Percentiles rank a stretch among this genome's conserved stretches.
These are phyloP conservation scores for Buphagus erythrorhynchus DNA, from an alignment of 2,797 vertebrate genomes.

Conservation along the genomic window DNA sequence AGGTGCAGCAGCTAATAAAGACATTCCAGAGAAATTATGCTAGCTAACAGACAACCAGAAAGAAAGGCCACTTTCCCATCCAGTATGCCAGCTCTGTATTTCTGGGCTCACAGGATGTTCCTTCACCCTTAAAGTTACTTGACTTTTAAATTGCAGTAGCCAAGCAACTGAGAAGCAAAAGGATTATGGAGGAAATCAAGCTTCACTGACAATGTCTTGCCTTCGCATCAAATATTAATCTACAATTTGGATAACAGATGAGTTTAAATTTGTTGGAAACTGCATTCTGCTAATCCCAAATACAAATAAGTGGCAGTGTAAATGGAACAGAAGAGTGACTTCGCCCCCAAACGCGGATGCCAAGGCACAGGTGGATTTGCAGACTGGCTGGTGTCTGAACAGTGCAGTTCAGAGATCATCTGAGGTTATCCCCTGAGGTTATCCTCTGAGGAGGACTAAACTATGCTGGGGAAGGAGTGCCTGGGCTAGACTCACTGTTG, in stretches of 20 bases:
- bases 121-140: neutral
- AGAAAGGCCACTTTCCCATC: neutral
- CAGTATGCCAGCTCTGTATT: rapidly evolving
- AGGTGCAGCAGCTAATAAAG: neutral
- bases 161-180: neutral
- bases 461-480: neutral
- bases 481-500: neutral
- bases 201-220: neutral
- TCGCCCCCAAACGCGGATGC: rapidly evolving
- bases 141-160: neutral
- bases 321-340: neutral
- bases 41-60: neutral
- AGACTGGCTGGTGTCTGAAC: neutral
- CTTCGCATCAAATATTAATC: neutral
- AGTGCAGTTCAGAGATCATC: neutral
- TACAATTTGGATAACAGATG: neutral
- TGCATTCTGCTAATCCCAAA: neutral
- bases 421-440: neutral
- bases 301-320: neutral
- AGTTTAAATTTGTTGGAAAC: neutral
- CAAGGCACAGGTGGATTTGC: neutral
- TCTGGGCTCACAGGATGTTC: neutral
- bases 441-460: neutral
- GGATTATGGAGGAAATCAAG: neutral
- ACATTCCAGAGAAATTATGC: neutral